Evolutionary conservation across 2,888 invertebrate species (phyloP).

Genomic region (Stenolophus ochropezus): DNA sequence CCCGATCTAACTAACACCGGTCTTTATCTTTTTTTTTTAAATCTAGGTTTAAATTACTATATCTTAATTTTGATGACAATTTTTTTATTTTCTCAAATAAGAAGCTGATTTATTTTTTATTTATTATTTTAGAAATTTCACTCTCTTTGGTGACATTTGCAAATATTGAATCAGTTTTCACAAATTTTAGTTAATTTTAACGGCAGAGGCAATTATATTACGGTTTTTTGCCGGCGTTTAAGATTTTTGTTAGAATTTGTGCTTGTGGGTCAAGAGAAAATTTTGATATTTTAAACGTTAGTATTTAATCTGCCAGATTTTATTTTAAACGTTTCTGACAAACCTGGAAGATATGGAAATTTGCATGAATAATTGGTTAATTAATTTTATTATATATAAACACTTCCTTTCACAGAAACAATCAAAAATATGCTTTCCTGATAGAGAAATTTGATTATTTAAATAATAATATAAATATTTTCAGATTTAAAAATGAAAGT

Average conservation of each 20-base stretch:
- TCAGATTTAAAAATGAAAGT: conserved; percentile 13
- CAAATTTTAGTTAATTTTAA: background rate
- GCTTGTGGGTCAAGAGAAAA: conserved; percentile 46
- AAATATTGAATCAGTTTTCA: background rate
- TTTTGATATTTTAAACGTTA: conserved; percentile 11
- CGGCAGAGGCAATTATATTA: background rate
- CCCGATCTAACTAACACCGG: too few species aligned
- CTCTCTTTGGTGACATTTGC: background rate
- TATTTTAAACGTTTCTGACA: conserved; percentile 5
- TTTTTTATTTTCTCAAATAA: background rate
- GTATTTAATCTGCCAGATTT: conserved; percentile 14
- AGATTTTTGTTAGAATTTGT: conserved; percentile 21
- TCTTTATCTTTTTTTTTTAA: too few species aligned
- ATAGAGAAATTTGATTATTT: background rate
- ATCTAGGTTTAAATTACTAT: too few species aligned
- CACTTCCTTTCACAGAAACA: background rate
- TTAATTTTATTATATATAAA: conserved; percentile 1
- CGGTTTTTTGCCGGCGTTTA: background rate
- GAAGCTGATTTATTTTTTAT: too few species aligned
- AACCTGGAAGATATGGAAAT: conserved; percentile 7
- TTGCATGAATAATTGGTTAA: background rate
- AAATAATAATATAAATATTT: background rate
- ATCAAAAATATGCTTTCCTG: background rate
- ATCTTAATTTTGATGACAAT: too few species aligned
- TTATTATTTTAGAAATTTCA: too few species aligned